phyloP scores from a whole-genome alignment of 2,113 vertebrate genomes.

The Strix uralensis region DNA sequence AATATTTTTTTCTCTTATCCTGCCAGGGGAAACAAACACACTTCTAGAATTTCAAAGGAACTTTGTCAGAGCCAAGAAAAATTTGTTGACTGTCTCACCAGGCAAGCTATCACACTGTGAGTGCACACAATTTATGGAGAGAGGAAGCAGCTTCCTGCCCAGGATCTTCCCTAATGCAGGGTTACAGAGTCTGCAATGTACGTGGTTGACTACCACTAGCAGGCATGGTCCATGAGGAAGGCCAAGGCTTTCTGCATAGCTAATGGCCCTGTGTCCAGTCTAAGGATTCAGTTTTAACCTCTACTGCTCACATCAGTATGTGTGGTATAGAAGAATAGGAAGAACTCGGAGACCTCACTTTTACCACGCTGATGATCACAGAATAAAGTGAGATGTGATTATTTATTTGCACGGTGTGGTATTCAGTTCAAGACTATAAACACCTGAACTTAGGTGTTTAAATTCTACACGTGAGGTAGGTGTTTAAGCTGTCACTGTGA shows the following conservation, averaged over 20 bases:
- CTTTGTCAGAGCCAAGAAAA: background rate
- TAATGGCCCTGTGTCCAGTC: background rate
- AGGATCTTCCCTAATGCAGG: background rate
- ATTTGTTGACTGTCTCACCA: background rate
- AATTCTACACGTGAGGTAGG: background rate
- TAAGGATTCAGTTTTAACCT: background rate
- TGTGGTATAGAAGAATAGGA: background rate
- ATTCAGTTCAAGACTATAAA: background rate
- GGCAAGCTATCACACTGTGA: background rate
- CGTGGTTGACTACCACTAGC: background rate
- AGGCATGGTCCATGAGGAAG: background rate
- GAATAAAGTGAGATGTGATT: background rate
- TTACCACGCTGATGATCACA: background rate
- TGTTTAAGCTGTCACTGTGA: background rate
- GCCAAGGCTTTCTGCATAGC: background rate
- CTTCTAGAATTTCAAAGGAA: constrained; percentile 30
- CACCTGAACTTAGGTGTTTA: background rate
- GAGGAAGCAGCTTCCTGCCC: background rate
- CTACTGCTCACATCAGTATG: background rate
- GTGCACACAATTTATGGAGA: background rate
- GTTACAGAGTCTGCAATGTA: background rate
- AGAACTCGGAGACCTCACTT: background rate
- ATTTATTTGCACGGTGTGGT: background rate
- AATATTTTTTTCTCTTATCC: background rate
- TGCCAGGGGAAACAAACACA: constrained; percentile 17